Evolutionary conservation across 2,113 vertebrate genomes (phyloP), one percentile per base, ranked within the genome.

Genomic region (Setophaga coronata): DNA sequence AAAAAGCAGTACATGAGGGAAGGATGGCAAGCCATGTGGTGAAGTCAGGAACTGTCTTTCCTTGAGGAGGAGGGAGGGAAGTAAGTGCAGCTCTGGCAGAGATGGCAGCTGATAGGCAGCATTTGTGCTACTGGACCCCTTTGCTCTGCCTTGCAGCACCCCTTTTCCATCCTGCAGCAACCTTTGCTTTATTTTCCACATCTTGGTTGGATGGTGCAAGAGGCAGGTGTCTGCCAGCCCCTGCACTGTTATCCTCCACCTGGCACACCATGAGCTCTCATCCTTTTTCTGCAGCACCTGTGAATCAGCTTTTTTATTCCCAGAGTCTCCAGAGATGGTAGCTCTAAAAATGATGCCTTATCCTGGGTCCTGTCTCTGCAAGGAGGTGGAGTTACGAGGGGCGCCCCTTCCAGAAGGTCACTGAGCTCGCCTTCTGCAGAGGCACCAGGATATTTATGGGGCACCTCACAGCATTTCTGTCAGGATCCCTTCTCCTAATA

Each of bases 351-450:
- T 31, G 51, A 28, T 87, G 65, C 33, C 54, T 84, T 78, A 15
- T 67, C 38, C 16, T 20, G 31, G 42, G 38, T 43, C 34, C 50
- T 62, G 31, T 19, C 62, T 65, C 70, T 62, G 87, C 51, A 58
- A 85, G 71, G 18, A 72, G 69, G 78, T 69, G 89, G 71, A 66
- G 80, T 71, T 89, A 58, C 0, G 1, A 74, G 56, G 51, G 36
- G 58, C 18, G 40, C 24, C 70, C 33, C 43, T 92, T 83, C 31
- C 51, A 47, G 79, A 80, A 96, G 92, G 93, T 94, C 93, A 60
- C 70, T 12, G 67, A 60, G 54, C 31, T 94, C 58, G 42, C 58
- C 76, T n/a, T 86, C 62, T 47, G 3, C 29, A 19, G 70, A 70
- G 74, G 47, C 62, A 64, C 47, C 0, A 1, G 31, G 31, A 64